Conservation (phyloP, 2,888 invertebrate species). For the Drosophila silvestris region DNA sequence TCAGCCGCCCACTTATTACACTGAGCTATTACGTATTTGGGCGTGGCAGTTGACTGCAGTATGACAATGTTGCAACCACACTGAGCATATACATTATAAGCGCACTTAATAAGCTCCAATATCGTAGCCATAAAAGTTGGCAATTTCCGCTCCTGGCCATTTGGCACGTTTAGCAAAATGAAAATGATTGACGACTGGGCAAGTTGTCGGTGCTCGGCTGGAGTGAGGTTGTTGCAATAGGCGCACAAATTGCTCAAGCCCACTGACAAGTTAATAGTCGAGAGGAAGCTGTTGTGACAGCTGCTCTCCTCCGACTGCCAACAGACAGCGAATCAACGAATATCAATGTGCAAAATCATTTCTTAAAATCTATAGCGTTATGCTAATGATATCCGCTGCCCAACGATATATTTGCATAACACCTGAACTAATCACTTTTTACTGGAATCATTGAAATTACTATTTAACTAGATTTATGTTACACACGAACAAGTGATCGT, state of each 20-base stretch:
- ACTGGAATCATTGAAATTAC: background rate
- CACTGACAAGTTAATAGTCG: conserved; percentile 74
- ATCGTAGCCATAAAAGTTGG: conserved; percentile 50
- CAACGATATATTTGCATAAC: conserved; percentile 35
- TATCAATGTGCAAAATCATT: conserved; percentile 45
- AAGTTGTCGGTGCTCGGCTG: conserved; percentile 24
- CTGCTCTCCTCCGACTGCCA: conserved; percentile 31
- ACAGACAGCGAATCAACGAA: conserved; percentile 19
- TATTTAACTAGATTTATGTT: background rate
- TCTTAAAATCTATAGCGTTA: conserved; percentile 35
- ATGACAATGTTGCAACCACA: conserved; percentile 43
- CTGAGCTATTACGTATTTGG: conserved; percentile 19
- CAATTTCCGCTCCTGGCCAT: conserved; percentile 71
- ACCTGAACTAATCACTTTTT: background rate
- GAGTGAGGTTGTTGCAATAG: conserved; percentile 43
- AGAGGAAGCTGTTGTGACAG: conserved; percentile 69
- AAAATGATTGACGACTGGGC: conserved; percentile 67
- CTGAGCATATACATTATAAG: conserved; percentile 17
- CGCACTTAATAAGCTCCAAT: conserved; percentile 42
- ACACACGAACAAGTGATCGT: background rate
- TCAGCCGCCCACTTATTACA: conserved; percentile 23
- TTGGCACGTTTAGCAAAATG: conserved; percentile 73
- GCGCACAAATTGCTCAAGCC: conserved; percentile 54
- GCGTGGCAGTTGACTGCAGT: conserved; percentile 26
- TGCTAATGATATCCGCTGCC: conserved; percentile 53